Conservation (phyloP, 2,113 vertebrate species). For the Syngnathoides biaculeatus region DNA sequence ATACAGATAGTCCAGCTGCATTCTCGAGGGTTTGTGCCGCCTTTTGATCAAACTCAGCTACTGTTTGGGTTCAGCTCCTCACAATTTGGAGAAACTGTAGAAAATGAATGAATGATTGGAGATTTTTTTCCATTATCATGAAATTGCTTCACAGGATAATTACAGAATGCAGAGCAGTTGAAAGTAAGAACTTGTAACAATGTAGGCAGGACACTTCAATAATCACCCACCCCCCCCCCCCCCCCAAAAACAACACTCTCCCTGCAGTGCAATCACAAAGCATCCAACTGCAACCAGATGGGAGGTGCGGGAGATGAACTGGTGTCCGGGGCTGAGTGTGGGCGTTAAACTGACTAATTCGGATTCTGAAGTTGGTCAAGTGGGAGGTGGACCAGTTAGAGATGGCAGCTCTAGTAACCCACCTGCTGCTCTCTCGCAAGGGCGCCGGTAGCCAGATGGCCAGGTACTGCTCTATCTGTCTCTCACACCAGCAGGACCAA, state of each 20-base stretch:
- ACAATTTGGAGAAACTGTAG: background rate
- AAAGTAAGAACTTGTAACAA: background rate
- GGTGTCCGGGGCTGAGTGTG: constrained; percentile 30
- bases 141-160: background rate
- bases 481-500: constrained; percentile 26
- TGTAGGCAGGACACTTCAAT: background rate
- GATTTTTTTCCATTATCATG: background rate
- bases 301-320: constrained; percentile 26
- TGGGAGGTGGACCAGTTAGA: constrained; percentile 57
- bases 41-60: too few species aligned
- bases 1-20: too few species aligned
- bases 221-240: too few species aligned
- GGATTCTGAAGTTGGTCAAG: constrained; percentile 45
- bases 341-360: constrained; percentile 49
- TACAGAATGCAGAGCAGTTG: background rate
- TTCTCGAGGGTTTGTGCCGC: too few species aligned
- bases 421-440: constrained; percentile 54
- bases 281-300: constrained; percentile 18
- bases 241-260: background rate
- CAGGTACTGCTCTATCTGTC: constrained; percentile 30
- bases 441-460: constrained; percentile 62
- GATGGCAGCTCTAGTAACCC: constrained; percentile 61
- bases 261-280: constrained; percentile 6
- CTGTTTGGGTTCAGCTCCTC: background rate
- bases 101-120: background rate